These are phyloP conservation scores for Zaprionus davidi DNA, from an alignment of 1,140 invertebrate species.

Conservation along the genomic window DNA sequence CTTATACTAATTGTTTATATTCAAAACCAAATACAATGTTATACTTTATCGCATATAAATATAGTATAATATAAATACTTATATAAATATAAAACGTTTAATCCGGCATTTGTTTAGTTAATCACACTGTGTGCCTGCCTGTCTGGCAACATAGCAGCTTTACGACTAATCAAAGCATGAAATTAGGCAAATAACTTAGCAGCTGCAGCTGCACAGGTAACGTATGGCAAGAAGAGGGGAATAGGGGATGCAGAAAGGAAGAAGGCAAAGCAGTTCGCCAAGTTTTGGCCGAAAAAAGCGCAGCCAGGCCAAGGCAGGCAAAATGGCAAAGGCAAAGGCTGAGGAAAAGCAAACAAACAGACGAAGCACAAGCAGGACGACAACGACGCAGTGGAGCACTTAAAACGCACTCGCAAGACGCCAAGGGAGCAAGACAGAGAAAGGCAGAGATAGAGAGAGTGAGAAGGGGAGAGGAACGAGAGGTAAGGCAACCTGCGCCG, in stretches of 20 bases:
- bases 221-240: conserved; percentile 8
- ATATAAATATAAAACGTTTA: too few relatives aligned
- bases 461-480: neutral
- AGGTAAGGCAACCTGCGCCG: conserved; percentile 52
- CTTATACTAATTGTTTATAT: too few relatives aligned
- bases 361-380: conserved; percentile 43
- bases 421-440: neutral
- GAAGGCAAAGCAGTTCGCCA: conserved; percentile 5
- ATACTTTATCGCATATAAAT: too few relatives aligned
- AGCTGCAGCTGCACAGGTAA: conserved; percentile 2
- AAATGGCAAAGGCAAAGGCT: conserved; percentile 26
- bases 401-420: conserved; percentile 26
- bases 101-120: too few relatives aligned
- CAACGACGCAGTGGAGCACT: conserved; percentile 62
- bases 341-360: conserved; percentile 45
- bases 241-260: neutral
- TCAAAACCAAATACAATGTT: too few relatives aligned
- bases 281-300: conserved; percentile 50
- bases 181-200: conserved; percentile 75
- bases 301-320: conserved; percentile 22
- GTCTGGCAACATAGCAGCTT: conserved; percentile 19
- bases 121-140: neutral
- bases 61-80: too few relatives aligned
- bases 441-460: too few relatives aligned
- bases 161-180: conserved; percentile 73